Evolutionary conservation across 2,113 vertebrate genomes (phyloP), one percentile per base, ranked within the genome.

Genomic region (Nerophis lumbriciformis): DNA sequence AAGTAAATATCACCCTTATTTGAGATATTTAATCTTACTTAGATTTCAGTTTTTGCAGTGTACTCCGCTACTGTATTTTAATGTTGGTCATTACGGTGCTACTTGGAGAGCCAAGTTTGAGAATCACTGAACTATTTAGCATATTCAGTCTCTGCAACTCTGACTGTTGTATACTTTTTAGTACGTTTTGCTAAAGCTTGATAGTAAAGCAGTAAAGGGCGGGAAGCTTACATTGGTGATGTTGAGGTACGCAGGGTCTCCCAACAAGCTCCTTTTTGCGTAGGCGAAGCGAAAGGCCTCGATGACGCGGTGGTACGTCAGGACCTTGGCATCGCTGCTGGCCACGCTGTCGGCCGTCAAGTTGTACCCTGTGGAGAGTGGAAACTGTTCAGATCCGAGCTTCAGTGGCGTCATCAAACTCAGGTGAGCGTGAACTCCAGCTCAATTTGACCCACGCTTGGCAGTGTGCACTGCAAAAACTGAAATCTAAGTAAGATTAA

Each of bases 271-370:
- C 81, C 97, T 93, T 85, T 96, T 97, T 63, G 95, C 95, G 0
- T 94, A 98, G 21, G 94, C 93, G 5, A 99, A 99, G 12, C 93
- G 94, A 79, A 95, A 98, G 3, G 95, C 93, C 78, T 99, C 96
- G 54, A 93, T 70, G 0, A 97, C 93, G 59, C 95, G 94, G 69
- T 99, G 96, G 84, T 94, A 97, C 0, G 95, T 98, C 19, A 96
- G 83, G 37, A 88, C 87, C 83, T 90, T 93, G 56, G 87, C 75
- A 66, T 94, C 87, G 0, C 51, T 4, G 0, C 75, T 92, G n/a
- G 62, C 78, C 63, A 95, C 12, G 2, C 93, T 96, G 1, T 85
- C 87, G 21, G 70, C 39, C 14, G 86, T 92, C 65, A 98, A 91
- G 73, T 91, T 88, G 76, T 94, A 98, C 28, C 94, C 97, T 99